A percentile compares a stretch with the other conserved stretches of the same genome.
Evolutionary conservation across 2,888 invertebrate genomes (phyloP).

Genomic region (Seira musarum): DNA sequence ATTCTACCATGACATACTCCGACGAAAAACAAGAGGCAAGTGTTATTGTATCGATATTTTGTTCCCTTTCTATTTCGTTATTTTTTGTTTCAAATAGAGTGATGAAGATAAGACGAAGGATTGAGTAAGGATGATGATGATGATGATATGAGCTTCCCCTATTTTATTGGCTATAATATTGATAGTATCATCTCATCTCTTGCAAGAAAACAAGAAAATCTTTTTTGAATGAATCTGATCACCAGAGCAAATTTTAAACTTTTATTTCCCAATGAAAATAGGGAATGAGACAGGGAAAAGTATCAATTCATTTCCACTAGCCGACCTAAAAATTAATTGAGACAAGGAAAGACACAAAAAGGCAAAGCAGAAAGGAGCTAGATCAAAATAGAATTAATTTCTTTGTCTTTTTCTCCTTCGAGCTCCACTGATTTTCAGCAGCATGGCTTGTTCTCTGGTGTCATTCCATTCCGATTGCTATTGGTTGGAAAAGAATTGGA

Average conservation of each 20-base stretch:
- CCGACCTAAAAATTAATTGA: conserved; percentile 17
- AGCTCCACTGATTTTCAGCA: conserved; percentile 1
- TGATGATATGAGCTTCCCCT: neutral
- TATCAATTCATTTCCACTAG: conserved; percentile 14
- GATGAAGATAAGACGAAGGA: conserved; percentile 3
- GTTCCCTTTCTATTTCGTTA: neutral
- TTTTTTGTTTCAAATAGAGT: neutral
- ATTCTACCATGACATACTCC: neutral
- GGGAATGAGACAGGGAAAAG: conserved; percentile 1
- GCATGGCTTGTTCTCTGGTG: conserved; percentile 8
- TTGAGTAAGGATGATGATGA: conserved; percentile 7
- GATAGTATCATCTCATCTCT: neutral
- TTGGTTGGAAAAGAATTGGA: neutral
- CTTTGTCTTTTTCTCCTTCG: conserved; percentile 11
- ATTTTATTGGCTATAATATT: conserved; percentile 1
- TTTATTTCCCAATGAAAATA: neutral
- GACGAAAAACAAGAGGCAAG: neutral
- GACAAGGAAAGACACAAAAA: conserved; percentile 12
- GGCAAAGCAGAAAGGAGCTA: neutral
- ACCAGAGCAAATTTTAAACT: conserved; percentile 4
- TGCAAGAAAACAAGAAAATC: too few relatives aligned
- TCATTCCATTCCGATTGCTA: neutral
- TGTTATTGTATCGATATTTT: conserved; percentile 11
- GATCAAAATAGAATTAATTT: conserved; percentile 19
- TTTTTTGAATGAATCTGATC: neutral